Evolutionary conservation across 2,888 invertebrate genomes (phyloP).

Genomic region (Phortica magna): DNA sequence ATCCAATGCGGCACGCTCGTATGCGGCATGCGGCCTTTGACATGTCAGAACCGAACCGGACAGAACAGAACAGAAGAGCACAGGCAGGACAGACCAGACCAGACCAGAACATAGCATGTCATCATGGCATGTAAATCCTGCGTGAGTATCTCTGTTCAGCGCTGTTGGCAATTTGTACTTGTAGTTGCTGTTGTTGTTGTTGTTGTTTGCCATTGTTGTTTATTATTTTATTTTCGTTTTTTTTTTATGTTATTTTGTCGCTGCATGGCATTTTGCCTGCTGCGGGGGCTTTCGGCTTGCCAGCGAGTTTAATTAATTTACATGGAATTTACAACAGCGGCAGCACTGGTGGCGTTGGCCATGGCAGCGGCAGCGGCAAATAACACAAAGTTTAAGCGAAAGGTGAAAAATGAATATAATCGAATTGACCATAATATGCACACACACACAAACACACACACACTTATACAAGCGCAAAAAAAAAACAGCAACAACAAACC

Average conservation of each 20-base stretch:
- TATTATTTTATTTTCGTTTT: background rate
- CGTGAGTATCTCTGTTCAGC: background rate
- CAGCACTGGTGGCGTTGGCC: slow-evolving; percentile 41
- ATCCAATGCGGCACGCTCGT: background rate
- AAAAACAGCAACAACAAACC: slow-evolving; percentile 38
- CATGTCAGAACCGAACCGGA: slow-evolving; percentile 53
- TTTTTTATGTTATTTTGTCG: background rate
- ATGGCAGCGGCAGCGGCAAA: slow-evolving; percentile 41
- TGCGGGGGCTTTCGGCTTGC: slow-evolving; percentile 49
- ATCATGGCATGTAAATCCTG: slow-evolving; percentile 16
- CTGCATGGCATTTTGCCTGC: slow-evolving; percentile 1
- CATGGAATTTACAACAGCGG: slow-evolving; percentile 68
- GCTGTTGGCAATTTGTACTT: slow-evolving; percentile 60
- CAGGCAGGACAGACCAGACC: background rate
- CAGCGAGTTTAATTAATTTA: slow-evolving; percentile 72
- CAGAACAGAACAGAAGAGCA: background rate
- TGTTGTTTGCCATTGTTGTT: background rate
- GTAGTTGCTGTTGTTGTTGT: background rate
- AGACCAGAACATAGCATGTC: too few relatives aligned
- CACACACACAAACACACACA: background rate
- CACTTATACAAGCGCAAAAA: slow-evolving; percentile 12
- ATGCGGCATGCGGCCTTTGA: slow-evolving; percentile 62
- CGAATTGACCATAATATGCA: slow-evolving; percentile 62
- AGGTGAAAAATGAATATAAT: slow-evolving; percentile 71
- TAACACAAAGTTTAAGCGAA: slow-evolving; percentile 67